Percentiles rank a stretch among this genome's conserved stretches.
Evolutionary conservation across 23 tunicate species (phyloP).

Genomic region (Trididemnum miniatum): DNA sequence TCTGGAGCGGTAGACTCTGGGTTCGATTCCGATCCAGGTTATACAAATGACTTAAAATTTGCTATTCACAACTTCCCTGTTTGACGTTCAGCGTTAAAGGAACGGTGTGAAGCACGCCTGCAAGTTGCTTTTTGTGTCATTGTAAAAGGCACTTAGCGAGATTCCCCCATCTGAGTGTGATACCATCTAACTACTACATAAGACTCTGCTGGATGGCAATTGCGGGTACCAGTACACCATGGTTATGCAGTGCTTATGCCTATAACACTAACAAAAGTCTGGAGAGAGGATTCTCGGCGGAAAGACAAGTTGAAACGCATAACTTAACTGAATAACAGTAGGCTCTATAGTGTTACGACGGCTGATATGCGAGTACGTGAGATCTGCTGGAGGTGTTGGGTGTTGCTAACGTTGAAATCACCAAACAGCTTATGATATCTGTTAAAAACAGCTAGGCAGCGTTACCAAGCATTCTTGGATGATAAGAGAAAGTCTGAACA

Average conservation of each 20-base stretch:
- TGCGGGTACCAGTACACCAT: background rate
- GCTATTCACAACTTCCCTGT: no score
- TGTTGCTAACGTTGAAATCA: slow-evolving; percentile 5
- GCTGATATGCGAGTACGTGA: background rate
- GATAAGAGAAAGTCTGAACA: background rate
- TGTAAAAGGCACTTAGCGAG: no score
- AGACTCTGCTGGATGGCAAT: background rate
- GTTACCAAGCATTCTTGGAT: slow-evolving; percentile 11
- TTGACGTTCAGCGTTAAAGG: no score
- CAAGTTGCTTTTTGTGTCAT: no score
- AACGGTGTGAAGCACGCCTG: no score
- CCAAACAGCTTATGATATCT: background rate
- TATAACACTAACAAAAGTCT: background rate
- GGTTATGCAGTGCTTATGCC: background rate
- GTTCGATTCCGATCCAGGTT: no score
- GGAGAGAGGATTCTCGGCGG: slow-evolving; percentile 7
- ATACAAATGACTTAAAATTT: no score
- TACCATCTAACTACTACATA: background rate
- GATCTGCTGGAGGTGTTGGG: slow-evolving; percentile 16
- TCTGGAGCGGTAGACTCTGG: no score
- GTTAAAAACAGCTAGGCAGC: background rate
- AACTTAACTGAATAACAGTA: background rate
- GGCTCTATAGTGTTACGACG: slow-evolving; percentile 7
- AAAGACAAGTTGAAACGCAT: slow-evolving; percentile 5
- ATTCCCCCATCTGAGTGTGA: no score